A percentile compares a stretch with the other conserved stretches of the same genome.
These are phyloP conservation scores for Tenthredo amoena DNA, from an alignment of 2,888 invertebrate species.

Conservation along the genomic window DNA sequence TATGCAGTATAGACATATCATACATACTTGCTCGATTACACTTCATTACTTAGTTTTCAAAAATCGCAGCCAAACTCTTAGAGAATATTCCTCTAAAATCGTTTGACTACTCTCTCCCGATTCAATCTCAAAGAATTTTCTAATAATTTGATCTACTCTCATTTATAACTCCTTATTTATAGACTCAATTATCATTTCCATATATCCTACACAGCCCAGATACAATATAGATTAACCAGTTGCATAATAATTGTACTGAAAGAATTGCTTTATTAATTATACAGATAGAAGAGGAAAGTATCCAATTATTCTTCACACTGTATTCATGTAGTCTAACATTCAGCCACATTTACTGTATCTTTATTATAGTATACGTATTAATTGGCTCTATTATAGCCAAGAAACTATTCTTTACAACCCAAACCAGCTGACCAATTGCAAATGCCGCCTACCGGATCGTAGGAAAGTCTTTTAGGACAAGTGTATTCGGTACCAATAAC, in stretches of 20 bases:
- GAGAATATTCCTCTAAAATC: neutral
- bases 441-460: slow-evolving; percentile 94
- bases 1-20: neutral
- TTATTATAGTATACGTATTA: neutral
- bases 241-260: neutral
- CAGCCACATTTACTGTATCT: neutral
- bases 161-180: neutral
- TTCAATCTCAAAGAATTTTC: slow-evolving; percentile 1
- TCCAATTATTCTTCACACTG: neutral
- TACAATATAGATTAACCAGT: neutral
- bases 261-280: neutral
- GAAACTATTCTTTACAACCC: slow-evolving; percentile 81
- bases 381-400: neutral
- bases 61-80: neutral
- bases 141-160: neutral
- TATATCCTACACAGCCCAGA: neutral
- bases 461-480: slow-evolving; percentile 91
- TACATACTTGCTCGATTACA: neutral
- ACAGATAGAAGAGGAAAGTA: slow-evolving; percentile 1
- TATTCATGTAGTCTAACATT: slow-evolving; percentile 2
- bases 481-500: slow-evolving; percentile 93
- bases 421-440: slow-evolving; percentile 94
- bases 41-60: neutral
- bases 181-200: neutral
- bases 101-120: neutral